Base-by-base conservation (phyloP, 2,797 vertebrate species). In the Buphagus erythrorhynchus region DNA sequence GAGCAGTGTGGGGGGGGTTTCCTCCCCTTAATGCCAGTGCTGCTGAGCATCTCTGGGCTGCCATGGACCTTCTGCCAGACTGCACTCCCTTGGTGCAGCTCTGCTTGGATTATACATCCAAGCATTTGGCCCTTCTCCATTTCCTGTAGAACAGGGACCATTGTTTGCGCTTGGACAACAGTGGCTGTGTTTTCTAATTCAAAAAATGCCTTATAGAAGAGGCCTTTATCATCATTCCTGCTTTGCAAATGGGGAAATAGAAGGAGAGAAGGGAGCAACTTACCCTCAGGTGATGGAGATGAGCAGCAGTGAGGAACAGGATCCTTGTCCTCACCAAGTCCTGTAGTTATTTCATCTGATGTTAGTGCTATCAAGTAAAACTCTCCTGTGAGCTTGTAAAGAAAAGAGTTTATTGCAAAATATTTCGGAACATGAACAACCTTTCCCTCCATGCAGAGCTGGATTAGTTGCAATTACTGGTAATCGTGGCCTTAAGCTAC, bases 161-260 rank as follows among this genome's bases (percentile, higher is more conserved):
- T 93, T 95, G 91, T 97, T 95, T 88, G 90, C 5, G 13, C 78
- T 33, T 8, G 45, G 58, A 95, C 93, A 95, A 94, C 72, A 91
- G 75, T 22, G 76, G 42, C 82, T 91, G 79, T 95, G 87, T 95
- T 95, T 91, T 73, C 72, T 33, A 45, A 33, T 49, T 82, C 13
- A 58, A 76, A 88, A 95, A 93, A 55, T 21, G 66, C 62, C 8
- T 31, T 66, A 21, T 25, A 88, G 93, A 91, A 88, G 59, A 74
- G 68, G 79, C 48, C 68, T 95, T 94, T 80, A 68, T 94, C 68
- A n/a, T 88, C 33, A 31, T 51, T 86, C 12, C 54, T 84, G 35
- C 72, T 38, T 72, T 94, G 65, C 49, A 74, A 57, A 42, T 46
- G 33, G 21, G 16, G 40, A 68, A n/a, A 71, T 21, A 55, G 29